Percentiles rank a stretch among this genome's conserved stretches.
Conservation (phyloP, 1,140 invertebrate species). For the Ephestia elutella region DNA sequence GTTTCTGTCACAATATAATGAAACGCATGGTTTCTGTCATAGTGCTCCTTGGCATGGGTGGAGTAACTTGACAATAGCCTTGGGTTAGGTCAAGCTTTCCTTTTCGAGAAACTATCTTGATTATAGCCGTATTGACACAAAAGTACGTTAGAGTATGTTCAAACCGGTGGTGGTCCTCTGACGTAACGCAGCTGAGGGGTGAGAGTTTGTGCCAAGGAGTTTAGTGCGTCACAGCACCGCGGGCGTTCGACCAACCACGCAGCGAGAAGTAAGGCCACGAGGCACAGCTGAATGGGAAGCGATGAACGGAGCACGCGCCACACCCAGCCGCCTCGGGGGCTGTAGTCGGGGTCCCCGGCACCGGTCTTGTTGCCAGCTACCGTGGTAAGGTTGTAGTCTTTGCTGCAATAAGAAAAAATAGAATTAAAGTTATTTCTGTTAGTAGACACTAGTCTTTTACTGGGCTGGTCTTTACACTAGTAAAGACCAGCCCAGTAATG, state of each 20-base stretch:
- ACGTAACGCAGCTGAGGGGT: slow-evolving; percentile 90
- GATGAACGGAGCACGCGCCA: slow-evolving; percentile 85
- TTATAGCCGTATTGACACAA: slow-evolving; percentile 2
- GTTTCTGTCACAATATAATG: too few relatives aligned
- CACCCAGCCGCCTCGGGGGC: slow-evolving; percentile 77
- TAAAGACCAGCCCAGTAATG: too few relatives aligned
- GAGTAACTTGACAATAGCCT: slow-evolving; percentile 1
- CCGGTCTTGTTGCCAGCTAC: slow-evolving; percentile 48
- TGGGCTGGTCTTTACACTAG: too few relatives aligned
- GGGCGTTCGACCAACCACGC: slow-evolving; percentile 87
- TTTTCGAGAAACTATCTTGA: not conserved
- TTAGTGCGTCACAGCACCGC: slow-evolving; percentile 88
- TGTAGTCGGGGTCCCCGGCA: slow-evolving; percentile 61
- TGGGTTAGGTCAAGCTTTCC: not conserved
- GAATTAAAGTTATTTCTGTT: not conserved
- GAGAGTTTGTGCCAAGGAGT: slow-evolving; percentile 87
- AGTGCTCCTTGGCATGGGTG: not conserved
- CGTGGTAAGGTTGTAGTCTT: slow-evolving; percentile 33
- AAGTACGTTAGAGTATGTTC: slow-evolving; percentile 47
- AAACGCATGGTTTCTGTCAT: too few relatives aligned
- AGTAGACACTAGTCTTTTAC: too few relatives aligned
- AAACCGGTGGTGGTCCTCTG: slow-evolving; percentile 88
- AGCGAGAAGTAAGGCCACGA: slow-evolving; percentile 86
- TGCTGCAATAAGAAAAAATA: slow-evolving; percentile 27
- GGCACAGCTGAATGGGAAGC: slow-evolving; percentile 86